A percentile compares a stretch with the other conserved stretches of the same genome.
These are phyloP conservation scores for Drosophila borealis DNA, from an alignment of 2,888 invertebrate species.

Conservation along the genomic window DNA sequence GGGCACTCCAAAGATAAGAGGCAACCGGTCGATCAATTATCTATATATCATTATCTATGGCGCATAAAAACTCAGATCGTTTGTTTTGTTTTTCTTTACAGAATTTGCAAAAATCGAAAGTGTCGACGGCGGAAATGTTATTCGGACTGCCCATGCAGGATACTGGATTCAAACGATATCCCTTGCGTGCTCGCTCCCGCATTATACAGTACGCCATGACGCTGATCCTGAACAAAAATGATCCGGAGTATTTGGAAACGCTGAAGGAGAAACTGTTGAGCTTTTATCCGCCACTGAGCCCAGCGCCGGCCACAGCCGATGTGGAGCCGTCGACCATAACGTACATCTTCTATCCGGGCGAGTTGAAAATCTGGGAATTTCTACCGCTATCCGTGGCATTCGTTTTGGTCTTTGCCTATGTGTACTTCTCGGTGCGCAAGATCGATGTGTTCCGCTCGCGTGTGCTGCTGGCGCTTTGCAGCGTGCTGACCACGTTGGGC, in stretches of 20 bases:
- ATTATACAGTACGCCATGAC: constrained; percentile 96
- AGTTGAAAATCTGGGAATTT: constrained; percentile 93
- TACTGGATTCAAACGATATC: constrained; percentile 95
- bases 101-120: constrained; percentile 93
- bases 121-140: constrained; percentile 94
- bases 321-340: constrained; percentile 84
- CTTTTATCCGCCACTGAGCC: constrained; percentile 89
- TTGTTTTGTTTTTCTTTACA: constrained; percentile 76
- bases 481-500: constrained; percentile 93
- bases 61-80: constrained; percentile 11
- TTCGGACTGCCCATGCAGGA: constrained; percentile 96
- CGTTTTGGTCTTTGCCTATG: constrained; percentile 94
- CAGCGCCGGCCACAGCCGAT: neutral
- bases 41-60: constrained; percentile 3
- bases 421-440: constrained; percentile 98
- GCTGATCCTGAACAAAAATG: constrained; percentile 92
- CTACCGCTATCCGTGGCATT: constrained; percentile 94
- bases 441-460: constrained; percentile 88
- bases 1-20: constrained; percentile 30
- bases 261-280: constrained; percentile 89
- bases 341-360: constrained; percentile 94
- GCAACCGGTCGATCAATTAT: constrained; percentile 6
- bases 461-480: constrained; percentile 91
- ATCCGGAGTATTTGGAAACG: constrained; percentile 91
- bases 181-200: constrained; percentile 92